Conservation (phyloP, 1,140 invertebrate species). For the Bombus sibiricus region DNA sequence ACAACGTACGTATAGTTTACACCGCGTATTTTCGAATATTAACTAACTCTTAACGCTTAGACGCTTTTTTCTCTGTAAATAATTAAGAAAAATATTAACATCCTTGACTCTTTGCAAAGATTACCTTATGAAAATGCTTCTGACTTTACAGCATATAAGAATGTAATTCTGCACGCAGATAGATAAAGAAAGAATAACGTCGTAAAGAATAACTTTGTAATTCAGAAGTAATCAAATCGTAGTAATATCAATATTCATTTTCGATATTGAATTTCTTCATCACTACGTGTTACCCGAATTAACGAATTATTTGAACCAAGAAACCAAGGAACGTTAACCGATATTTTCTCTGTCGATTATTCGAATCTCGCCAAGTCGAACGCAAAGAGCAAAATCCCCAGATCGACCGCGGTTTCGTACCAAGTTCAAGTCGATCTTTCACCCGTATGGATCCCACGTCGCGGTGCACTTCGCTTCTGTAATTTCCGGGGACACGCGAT, state of each 20-base stretch:
- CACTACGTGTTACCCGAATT: not conserved
- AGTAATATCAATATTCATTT: not conserved
- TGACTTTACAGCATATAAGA: not conserved
- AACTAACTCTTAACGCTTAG: not conserved
- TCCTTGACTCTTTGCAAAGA: not conserved
- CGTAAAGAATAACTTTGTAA: not conserved
- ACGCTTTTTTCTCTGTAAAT: not conserved
- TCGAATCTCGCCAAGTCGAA: not conserved
- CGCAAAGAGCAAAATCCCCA: constrained; percentile 2
- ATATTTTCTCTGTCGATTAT: not conserved
- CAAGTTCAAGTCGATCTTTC: constrained; percentile 36
- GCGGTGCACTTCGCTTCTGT: not conserved
- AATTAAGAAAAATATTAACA: not conserved
- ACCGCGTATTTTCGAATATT: not conserved
- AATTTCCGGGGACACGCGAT: constrained; percentile 15
- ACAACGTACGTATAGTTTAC: no score
- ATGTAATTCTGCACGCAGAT: not conserved
- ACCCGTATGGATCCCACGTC: constrained; percentile 10
- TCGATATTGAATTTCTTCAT: not conserved
- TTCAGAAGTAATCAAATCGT: not conserved
- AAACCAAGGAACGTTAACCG: not conserved
- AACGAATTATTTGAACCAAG: not conserved
- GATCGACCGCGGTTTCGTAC: constrained; percentile 28
- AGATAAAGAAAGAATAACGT: not conserved
- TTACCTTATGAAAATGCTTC: not conserved